phyloP scores from a whole-genome alignment of 1,140 invertebrate species.

The Cydia pomonella region DNA sequence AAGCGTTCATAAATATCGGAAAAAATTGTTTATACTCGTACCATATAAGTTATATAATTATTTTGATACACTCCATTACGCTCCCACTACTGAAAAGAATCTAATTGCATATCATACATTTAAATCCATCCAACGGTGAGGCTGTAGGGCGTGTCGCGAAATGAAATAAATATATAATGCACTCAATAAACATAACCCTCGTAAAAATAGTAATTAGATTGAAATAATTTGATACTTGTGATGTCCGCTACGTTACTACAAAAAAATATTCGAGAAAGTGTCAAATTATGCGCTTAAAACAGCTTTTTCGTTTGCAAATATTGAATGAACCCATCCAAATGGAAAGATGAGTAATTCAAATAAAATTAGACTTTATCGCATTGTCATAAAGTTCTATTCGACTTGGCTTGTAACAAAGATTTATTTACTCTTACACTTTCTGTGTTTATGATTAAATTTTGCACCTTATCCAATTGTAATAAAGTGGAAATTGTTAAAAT shows the following conservation, averaged over 20 bases:
- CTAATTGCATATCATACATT: too few species aligned
- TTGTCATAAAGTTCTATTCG: neutral
- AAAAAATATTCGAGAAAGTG: neutral
- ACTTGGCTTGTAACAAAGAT: neutral
- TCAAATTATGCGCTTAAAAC: neutral
- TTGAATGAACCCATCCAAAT: neutral
- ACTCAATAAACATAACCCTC: too few species aligned
- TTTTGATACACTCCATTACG: too few species aligned
- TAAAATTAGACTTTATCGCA: neutral
- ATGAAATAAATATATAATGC: too few species aligned
- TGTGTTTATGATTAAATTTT: neutral
- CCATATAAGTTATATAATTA: too few species aligned
- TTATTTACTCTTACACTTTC: neutral
- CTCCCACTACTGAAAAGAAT: too few species aligned
- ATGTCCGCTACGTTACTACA: too few species aligned
- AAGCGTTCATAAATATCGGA: too few species aligned
- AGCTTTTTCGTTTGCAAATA: neutral
- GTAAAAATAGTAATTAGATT: neutral
- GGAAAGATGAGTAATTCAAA: neutral
- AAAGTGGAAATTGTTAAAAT: neutral
- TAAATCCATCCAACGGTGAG: too few species aligned
- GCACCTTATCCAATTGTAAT: neutral
- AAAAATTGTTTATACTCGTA: too few species aligned
- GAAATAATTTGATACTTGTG: too few species aligned
- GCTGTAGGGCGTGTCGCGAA: too few species aligned